These are phyloP conservation scores for Karalla daura DNA, from an alignment of 2,797 vertebrate genomes.

Conservation along the genomic window DNA sequence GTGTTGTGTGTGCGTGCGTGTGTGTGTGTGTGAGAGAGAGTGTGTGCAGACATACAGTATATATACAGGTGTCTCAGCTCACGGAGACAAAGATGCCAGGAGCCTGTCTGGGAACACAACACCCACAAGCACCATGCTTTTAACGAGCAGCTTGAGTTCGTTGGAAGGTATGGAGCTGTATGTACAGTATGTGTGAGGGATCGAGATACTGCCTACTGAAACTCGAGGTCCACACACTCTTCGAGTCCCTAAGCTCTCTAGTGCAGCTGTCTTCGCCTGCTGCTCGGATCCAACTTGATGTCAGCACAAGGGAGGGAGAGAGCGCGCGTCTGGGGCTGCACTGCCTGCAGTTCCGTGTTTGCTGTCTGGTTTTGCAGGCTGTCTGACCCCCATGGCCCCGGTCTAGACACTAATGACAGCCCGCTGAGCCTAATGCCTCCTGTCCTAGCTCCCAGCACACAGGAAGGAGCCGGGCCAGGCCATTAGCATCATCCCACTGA, in stretches of 20 bases:
- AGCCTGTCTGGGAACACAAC: background rate
- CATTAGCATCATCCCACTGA: slow-evolving; percentile 71
- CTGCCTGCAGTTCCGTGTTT: slow-evolving; percentile 56
- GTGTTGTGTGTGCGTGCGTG: slow-evolving; percentile 2
- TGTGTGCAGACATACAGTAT: background rate
- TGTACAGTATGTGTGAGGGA: background rate
- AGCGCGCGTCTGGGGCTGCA: slow-evolving; percentile 23
- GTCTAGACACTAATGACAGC: slow-evolving; percentile 77
- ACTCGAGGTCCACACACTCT: background rate
- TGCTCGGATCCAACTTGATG: slow-evolving; percentile 38
- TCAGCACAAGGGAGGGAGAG: slow-evolving; percentile 53
- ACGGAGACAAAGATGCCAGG: background rate
- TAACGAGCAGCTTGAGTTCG: slow-evolving; percentile 11
- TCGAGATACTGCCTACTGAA: background rate
- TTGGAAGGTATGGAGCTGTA: slow-evolving; percentile 28
- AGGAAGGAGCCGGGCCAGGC: slow-evolving; percentile 62
- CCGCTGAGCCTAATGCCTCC: slow-evolving; percentile 65
- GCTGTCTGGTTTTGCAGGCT: slow-evolving; percentile 52
- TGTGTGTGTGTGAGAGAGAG: slow-evolving; percentile 9
- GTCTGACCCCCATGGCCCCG: slow-evolving; percentile 69
- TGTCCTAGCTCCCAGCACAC: slow-evolving; percentile 38
- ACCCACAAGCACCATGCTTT: slow-evolving; percentile 5
- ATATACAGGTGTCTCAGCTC: background rate
- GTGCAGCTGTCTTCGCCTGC: slow-evolving; percentile 34
- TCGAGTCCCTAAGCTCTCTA: slow-evolving; percentile 35